Evolutionary conservation across 2,113 vertebrate genomes (phyloP), one percentile per base, ranked within the genome.

Genomic region (Struthio camelus): DNA sequence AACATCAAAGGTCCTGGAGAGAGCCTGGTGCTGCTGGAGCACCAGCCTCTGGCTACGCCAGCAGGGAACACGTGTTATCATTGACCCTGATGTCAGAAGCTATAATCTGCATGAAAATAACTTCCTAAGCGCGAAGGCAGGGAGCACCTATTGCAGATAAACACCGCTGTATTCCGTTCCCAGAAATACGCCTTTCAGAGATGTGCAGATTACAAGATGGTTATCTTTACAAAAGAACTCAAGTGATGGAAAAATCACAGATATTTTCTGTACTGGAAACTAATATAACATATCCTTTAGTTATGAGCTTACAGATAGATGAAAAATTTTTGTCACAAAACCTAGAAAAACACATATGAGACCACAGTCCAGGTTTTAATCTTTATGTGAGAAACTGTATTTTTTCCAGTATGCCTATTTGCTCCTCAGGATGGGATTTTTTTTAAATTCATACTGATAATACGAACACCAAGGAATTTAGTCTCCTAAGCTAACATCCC

Each of bases 231-330:
- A 24, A n/a, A 80, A 90, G 24, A 81, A 46, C 27, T 69, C 23
- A 11, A 86, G 65, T 23, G 20, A 42, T 13, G 15, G 14, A 56
- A 61, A 46, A 56, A 51, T 42, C 42, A 70, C 53, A 40, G 27
- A 44, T 27, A 46, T 46, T 46, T 46, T 58, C n/a, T 65, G 11
- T 13, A 18, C 50, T 59, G 50, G 58, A 77, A 86, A 59, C 19
- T 50, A 65, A 36, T 6, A 34, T 6, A 76, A 62, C 1, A 1
- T 18, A 14, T 0, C 0, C 27, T 8, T 53, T 46, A 64, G 42
- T 65, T 44, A 38, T 2, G 38, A 3, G 14, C 7, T 66, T 46
- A 27, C 14, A 85, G 34, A 65, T 3, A 85, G 42, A 6, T 54
- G 16, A 32, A 81, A 85, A 16, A 50, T 18, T 85, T 67, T 78